Evolutionary conservation across 2,888 invertebrate species (phyloP).

Genomic region (Margaritifera margaritifera): DNA sequence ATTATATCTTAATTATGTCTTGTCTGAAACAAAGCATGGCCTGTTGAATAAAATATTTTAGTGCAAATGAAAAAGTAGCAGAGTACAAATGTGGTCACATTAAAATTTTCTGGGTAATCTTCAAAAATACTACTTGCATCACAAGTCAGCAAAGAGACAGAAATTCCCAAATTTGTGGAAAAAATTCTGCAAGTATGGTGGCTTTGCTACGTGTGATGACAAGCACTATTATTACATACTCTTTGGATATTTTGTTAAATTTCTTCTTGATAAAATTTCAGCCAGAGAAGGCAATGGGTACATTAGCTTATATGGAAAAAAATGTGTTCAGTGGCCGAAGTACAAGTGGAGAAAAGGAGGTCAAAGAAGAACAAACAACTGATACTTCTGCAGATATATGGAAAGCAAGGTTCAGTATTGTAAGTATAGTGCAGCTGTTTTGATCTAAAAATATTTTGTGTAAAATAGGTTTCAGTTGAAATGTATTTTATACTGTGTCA

Average conservation of each 20-base stretch:
- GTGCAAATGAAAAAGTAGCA: no score
- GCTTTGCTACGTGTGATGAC: background rate
- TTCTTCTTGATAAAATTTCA: constrained; percentile 61
- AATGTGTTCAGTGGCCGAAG: constrained; percentile 54
- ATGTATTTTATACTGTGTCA: no score
- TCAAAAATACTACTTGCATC: no score
- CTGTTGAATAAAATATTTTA: no score
- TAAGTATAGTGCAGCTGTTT: constrained; percentile 23
- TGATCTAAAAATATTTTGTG: no score
- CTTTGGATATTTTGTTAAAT: no score
- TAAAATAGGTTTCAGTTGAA: no score
- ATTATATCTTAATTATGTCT: no score
- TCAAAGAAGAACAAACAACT: constrained; percentile 36
- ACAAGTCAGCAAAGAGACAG: no score
- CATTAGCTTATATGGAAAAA: constrained; percentile 78
- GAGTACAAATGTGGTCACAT: no score
- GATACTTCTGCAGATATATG: constrained; percentile 45
- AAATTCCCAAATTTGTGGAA: background rate
- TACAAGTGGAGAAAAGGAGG: constrained; percentile 48
- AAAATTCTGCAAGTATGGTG: background rate
- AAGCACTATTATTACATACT: background rate
- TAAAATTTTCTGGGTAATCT: no score
- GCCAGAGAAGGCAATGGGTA: constrained; percentile 79
- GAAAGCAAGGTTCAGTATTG: constrained; percentile 66
- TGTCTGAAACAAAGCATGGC: no score